Evolutionary conservation across 2,888 invertebrate species (phyloP), one percentile per base, ranked within the genome.

Genomic region (Trissolcus brochymenae): DNA sequence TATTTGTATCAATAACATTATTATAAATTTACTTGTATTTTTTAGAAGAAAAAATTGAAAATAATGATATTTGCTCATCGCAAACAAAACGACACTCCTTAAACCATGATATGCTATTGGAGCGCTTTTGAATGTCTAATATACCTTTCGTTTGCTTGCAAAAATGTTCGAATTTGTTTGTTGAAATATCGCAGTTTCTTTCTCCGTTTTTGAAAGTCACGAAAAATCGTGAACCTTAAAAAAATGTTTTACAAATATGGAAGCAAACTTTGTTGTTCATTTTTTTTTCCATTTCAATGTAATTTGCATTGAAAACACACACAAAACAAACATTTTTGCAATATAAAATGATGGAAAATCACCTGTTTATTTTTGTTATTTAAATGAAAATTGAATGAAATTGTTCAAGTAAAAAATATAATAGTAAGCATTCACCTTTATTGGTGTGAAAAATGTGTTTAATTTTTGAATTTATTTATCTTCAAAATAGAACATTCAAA

Each of bases 81-180:
- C 16, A 29, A 59, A 49, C 49, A 59, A 9, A 14, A 29, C 29
- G 59, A 59, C 59, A 59, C 59, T 59, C 59, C 59, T 46, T 25
- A 49, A 25, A 43, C 14, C 14, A n/a, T 49, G 16, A 16, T n/a
- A n/a, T 11, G 16, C 25, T 25, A 46, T 49, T 29, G 46, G 29
- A 16, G 49, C 13, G 13, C 46, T 59, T 59, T 49, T 54, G 55
- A 64, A 64, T 64, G 43, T 25, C 46, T 29, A 54, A 55, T 54
- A 53, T 55, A n/a, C 35, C 35, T 35, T 35, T 35, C 40, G 6
- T 54, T 43, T 62, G 6, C 13, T 25, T 43, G 43, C 62, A 54
- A 53, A 54, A 62, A 41, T 61, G n/a, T n/a, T 2, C 14, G 2
- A 14, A 21, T 51, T 50, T 35, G 6, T 51, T 19, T 40, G 11